These are phyloP conservation scores for Strigamia transsilvanica DNA, from an alignment of 2,888 invertebrate species.

Conservation along the genomic window DNA sequence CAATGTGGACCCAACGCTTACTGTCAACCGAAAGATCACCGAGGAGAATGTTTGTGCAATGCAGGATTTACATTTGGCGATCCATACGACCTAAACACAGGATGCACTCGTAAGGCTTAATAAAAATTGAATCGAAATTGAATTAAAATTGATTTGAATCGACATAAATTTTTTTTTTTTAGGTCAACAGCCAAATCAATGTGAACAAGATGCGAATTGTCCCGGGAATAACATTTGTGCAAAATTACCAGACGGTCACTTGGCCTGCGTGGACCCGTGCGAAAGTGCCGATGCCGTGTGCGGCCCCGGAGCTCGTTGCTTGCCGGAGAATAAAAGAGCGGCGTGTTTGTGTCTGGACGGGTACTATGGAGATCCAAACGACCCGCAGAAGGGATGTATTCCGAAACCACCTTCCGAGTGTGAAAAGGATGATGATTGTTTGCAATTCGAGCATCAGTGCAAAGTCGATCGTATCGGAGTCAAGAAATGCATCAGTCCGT, in stretches of 20 bases:
- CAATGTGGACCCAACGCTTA: constrained; percentile 60
- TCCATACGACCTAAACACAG: constrained; percentile 79
- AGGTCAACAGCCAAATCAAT: constrained; percentile 57
- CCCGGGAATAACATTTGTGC: constrained; percentile 58
- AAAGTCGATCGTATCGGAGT: constrained; percentile 59
- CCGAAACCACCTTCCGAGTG: constrained; percentile 58
- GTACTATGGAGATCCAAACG: constrained; percentile 57
- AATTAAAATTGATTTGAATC: background rate
- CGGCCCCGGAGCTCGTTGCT: constrained; percentile 84
- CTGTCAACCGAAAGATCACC: constrained; percentile 58
- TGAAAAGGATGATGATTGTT: constrained; percentile 59
- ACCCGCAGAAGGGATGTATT: constrained; percentile 58
- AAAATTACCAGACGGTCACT: constrained; percentile 57
- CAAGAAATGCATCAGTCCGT: constrained; percentile 67
- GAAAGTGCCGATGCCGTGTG: constrained; percentile 74
- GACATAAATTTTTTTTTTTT: background rate
- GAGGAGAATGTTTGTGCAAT: constrained; percentile 59
- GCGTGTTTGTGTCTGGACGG: constrained; percentile 57
- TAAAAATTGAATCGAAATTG: background rate
- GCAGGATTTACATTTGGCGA: constrained; percentile 73
- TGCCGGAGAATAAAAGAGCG: constrained; percentile 73
- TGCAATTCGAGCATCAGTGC: constrained; percentile 59
- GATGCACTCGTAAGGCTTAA: constrained; percentile 71
- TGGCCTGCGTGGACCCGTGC: constrained; percentile 58
- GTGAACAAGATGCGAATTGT: constrained; percentile 58